Conservation (phyloP, 2,113 vertebrate species). For the Morone chrysops region DNA sequence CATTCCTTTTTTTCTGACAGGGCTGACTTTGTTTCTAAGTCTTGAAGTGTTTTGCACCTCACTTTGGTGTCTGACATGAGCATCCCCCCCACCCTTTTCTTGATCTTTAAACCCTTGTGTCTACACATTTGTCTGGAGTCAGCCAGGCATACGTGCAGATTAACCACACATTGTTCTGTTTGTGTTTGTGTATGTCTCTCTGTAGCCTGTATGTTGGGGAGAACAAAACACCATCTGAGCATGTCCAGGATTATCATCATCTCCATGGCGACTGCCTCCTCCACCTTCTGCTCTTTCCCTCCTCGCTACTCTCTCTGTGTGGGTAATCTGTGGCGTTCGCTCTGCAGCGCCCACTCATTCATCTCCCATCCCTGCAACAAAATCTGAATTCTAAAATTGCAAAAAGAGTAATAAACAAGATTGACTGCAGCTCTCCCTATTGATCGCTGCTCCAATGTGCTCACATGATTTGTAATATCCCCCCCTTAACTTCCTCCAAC, state of each 20-base stretch:
- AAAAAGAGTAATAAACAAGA: conserved; percentile 79
- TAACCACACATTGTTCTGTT: conserved; percentile 65
- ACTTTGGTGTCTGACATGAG: conserved; percentile 7
- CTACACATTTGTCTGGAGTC: conserved; percentile 53
- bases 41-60: not conserved
- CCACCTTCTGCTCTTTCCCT: conserved; percentile 45
- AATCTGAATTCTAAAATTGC: conserved; percentile 79
- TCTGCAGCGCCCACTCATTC: conserved; percentile 61
- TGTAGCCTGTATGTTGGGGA: conserved; percentile 35
- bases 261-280: conserved; percentile 75
- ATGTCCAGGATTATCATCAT: conserved; percentile 74
- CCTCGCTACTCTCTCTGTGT: conserved; percentile 25
- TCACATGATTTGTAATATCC: conserved; percentile 75
- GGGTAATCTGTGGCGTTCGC: conserved; percentile 65
- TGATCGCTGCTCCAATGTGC: conserved; percentile 69
- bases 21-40: conserved; percentile 14
- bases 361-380: conserved; percentile 64
- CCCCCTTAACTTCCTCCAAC: conserved; percentile 27
- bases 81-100: conserved; percentile 3
- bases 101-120: conserved; percentile 47
- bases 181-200: conserved; percentile 51
- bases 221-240: conserved; percentile 65
- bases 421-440: conserved; percentile 72
- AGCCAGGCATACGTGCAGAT: conserved; percentile 65
- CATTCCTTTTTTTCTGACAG: not conserved